phyloP scores from a whole-genome alignment of 1,140 invertebrate species.

The Archivesica marissinica region DNA sequence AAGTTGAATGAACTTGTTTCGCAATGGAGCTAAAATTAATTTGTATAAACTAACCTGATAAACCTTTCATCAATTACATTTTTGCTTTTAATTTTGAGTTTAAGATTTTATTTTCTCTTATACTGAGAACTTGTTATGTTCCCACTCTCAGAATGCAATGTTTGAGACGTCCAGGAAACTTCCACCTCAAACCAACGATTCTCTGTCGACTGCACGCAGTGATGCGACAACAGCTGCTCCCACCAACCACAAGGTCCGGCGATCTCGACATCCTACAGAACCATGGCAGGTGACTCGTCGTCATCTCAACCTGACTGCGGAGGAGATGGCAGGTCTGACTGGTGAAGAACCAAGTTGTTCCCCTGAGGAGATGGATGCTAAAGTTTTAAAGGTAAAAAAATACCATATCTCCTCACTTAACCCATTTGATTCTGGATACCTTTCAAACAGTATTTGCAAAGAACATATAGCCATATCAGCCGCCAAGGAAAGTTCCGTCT shows the following conservation, averaged over 20 bases:
- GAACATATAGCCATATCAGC: no score
- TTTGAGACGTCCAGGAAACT: conserved; percentile 69
- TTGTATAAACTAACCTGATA: no score
- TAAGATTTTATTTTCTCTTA: no score
- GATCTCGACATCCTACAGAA: conserved; percentile 72
- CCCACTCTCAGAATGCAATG: conserved; percentile 73
- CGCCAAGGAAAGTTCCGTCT: no score
- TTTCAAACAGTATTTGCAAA: no score
- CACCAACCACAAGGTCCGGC: neutral
- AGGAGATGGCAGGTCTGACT: conserved; percentile 71
- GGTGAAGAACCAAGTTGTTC: conserved; percentile 42
- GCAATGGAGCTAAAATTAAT: no score
- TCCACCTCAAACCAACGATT: conserved; percentile 62
- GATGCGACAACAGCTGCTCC: neutral
- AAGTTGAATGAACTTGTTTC: no score
- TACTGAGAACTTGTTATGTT: no score
- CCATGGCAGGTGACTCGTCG: conserved; percentile 80
- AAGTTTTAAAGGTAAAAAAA: conserved; percentile 58
- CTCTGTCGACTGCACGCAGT: conserved; percentile 51
- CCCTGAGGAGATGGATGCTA: conserved; percentile 58
- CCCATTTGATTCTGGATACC: no score
- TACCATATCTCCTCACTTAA: no score
- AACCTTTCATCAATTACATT: no score
- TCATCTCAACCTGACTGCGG: conserved; percentile 77
- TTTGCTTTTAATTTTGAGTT: no score